These are phyloP conservation scores for Porites rus DNA, from an alignment of 92 coral and sea anemone species.

Conservation along the genomic window DNA sequence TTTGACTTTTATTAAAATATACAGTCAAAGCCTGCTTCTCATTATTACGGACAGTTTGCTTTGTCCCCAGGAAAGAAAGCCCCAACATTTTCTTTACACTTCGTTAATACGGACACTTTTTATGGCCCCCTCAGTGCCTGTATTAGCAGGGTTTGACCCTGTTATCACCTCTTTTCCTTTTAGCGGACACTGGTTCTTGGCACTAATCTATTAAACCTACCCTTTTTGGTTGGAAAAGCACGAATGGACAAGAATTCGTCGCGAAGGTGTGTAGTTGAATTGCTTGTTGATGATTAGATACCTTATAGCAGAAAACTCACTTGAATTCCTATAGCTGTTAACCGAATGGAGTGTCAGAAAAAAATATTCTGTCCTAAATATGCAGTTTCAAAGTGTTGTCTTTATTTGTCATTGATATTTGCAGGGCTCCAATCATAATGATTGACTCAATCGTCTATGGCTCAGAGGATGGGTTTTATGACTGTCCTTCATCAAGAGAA, in stretches of 20 bases:
- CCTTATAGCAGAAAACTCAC: too few relatives aligned
- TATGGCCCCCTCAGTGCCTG: too few relatives aligned
- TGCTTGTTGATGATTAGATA: neutral
- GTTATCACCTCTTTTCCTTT: neutral
- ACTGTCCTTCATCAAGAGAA: conserved; percentile 11
- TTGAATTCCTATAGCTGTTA: too few relatives aligned
- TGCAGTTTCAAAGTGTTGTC: too few relatives aligned
- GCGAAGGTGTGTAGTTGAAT: neutral
- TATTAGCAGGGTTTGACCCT: neutral
- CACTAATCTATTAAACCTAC: conserved; percentile 9
- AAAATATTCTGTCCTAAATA: too few relatives aligned
- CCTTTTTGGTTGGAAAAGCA: neutral
- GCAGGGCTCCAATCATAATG: neutral
- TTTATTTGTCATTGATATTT: neutral
- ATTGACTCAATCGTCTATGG: conserved; percentile 4
- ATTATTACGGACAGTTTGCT: too few relatives aligned
- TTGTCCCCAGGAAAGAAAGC: too few relatives aligned
- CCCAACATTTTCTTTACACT: too few relatives aligned
- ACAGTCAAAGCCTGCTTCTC: neutral
- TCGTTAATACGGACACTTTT: too few relatives aligned
- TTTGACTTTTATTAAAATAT: neutral
- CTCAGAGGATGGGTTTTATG: neutral
- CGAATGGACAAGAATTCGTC: neutral
- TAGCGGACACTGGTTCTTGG: conserved; percentile 30
- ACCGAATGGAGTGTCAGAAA: too few relatives aligned